Evolutionary conservation across 2,113 vertebrate species (phyloP), one percentile per base, ranked within the genome.

Genomic region (Girardinichthys multiradiatus): DNA sequence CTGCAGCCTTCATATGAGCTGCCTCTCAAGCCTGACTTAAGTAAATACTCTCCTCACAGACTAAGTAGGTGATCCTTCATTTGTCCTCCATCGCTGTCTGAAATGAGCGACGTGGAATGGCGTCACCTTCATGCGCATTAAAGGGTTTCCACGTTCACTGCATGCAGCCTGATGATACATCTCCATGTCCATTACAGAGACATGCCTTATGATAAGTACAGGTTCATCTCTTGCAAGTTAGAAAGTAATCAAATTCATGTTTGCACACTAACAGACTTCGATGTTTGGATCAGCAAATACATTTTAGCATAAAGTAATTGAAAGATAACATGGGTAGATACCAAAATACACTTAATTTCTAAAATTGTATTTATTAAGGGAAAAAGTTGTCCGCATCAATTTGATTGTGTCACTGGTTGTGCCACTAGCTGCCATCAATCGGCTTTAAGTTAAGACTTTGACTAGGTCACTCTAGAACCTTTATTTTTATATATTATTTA

Each of bases 1-100:
- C 95, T 98, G 64, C 96, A 96, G 4, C 96, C 97, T 1, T 96
- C 97, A 77, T 98, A 97, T 0, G 97, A 99, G 90, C 94, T 97
- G 65, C 94, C 96, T 0, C 83, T 97, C 75, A 97, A 97, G 92
- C 89, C 95, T 29, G 97, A 99, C 87, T 90, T 96, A 75, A 96
- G 97, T 94, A 98, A 96, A 94, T 97, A 96, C 88, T 96, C 95
- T 85, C 93, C 96, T 77, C 95, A 95, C 90, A 94, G 90, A 84
- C 94, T 96, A 91, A 97, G 87, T 87, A 69, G 82, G 95, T 95
- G 87, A 72, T 79, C 65, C 74, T 75, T 64, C 73, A 80, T 75
- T 89, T 33, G 68, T 76, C 74, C 72, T 81, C 12, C 89, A 70
- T 88, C 61, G 30, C 60, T 11, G 48, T 65, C 37, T 15, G 4